Base-by-base conservation (phyloP, 1,140 invertebrate species). In the Dendrolimus punctatus region DNA sequence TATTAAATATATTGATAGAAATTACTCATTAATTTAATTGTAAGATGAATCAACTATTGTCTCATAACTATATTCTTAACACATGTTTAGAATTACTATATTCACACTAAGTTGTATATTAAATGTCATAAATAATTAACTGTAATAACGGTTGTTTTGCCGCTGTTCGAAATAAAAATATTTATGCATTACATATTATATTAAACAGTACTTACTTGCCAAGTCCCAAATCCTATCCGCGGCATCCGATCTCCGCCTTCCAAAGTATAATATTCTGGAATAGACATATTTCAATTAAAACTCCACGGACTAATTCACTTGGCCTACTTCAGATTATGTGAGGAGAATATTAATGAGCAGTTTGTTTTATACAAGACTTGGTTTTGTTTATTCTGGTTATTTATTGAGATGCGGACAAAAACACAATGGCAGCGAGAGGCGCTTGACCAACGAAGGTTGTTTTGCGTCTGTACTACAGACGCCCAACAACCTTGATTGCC, bases 181-280 rank as follows among this genome's bases (percentile, higher is more conserved):
- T 23, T 23, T 23, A 23, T 23, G 3, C n/a, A n/a, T n/a, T n/a
- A n/a, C n/a, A n/a, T n/a, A n/a, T n/a, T 23, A 23, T 23, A 23
- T 23, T 23, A 23, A 23, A 23, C 9, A 9, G 39, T 54, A 78
- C 75, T 83, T 66, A 92, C 91, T 71, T 91, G 88, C 91, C 91
- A 92, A 10, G 91, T 92, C 10, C 92, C 92, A 57, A 91, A 91
- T 36, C 92, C 92, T 40, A 93, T 71, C 51, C 88, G 70, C 4
- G 91, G 91, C 86, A 92, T 90, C 10, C 66, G 68, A 43, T 89
- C 77, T 0, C 89, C 90, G 51, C 68, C 66, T 23, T 75, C 62
- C 41, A 87, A 60, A 8, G 68, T 70, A 58, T 81, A 71, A 62
- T 73, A 79, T 51, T 83, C 42, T 6, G 71, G 63, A 39, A 76